Conservation (phyloP, 2,888 invertebrate species). For the Drosophila meridiana region DNA sequence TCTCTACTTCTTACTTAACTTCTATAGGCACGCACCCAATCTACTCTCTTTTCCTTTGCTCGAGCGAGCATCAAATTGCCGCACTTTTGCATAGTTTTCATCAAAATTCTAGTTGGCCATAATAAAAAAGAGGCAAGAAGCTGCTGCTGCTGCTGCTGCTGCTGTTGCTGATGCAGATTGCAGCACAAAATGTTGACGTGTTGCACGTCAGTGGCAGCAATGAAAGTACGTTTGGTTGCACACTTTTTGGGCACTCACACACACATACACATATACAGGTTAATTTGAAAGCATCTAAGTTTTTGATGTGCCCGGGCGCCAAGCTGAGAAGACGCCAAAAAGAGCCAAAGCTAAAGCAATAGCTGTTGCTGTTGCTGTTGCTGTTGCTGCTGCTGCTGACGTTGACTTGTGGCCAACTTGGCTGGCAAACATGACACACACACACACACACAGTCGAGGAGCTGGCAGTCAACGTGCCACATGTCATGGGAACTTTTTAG, state of each 20-base stretch:
- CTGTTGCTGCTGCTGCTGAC: constrained; percentile 46
- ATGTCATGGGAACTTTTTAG: constrained; percentile 75
- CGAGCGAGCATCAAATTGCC: background rate
- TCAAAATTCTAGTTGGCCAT: constrained; percentile 34
- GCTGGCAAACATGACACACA: constrained; percentile 39
- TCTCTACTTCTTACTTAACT: too few relatives aligned
- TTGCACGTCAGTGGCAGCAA: constrained; percentile 39
- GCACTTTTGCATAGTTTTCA: constrained; percentile 32
- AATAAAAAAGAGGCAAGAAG: constrained; percentile 21
- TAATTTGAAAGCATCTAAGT: constrained; percentile 76
- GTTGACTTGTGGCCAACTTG: constrained; percentile 65
- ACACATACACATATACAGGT: constrained; percentile 45
- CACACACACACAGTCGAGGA: constrained; percentile 5
- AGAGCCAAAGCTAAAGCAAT: constrained; percentile 26
- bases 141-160: constrained; percentile 1
- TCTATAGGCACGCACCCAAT: background rate
- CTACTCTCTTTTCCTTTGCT: background rate
- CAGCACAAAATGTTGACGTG: constrained; percentile 30
- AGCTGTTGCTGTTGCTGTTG: constrained; percentile 16
- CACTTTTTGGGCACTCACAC: constrained; percentile 39
- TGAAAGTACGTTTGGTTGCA: constrained; percentile 50
- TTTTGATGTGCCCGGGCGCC: constrained; percentile 59
- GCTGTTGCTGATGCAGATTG: constrained; percentile 10
- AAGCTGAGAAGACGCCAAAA: constrained; percentile 24
- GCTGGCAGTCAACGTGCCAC: constrained; percentile 61